Conservation (phyloP, 2,888 invertebrate genomes). For the Drosophila barbarae region DNA sequence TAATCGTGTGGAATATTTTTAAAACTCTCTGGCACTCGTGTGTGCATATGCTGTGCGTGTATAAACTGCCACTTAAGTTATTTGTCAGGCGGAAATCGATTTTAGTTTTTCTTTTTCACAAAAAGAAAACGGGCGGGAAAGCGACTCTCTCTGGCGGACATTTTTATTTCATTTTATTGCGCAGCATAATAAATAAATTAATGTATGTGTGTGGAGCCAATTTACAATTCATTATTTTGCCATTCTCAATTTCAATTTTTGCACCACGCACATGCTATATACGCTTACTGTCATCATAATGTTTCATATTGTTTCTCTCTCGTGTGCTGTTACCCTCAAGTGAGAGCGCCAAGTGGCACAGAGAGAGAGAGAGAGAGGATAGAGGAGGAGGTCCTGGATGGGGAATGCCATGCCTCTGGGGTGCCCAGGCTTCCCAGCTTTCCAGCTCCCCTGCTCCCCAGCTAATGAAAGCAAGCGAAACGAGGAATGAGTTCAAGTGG, state of each 20-base stretch:
- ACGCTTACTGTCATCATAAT: slow-evolving; percentile 30
- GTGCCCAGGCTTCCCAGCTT: background rate
- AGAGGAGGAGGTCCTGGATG: background rate
- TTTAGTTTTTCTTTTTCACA: slow-evolving; percentile 62
- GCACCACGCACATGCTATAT: slow-evolving; percentile 2
- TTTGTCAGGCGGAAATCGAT: slow-evolving; percentile 72
- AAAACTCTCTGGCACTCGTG: slow-evolving; percentile 37
- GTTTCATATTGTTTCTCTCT: slow-evolving; percentile 30
- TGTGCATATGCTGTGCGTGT: slow-evolving; percentile 16
- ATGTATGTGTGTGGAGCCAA: slow-evolving; percentile 40
- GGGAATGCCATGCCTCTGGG: slow-evolving; percentile 17
- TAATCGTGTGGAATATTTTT: slow-evolving; percentile 73
- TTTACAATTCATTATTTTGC: slow-evolving; percentile 61
- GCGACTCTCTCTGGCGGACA: background rate
- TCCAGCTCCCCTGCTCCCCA: slow-evolving; percentile 7
- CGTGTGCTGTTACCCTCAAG: slow-evolving; percentile 13
- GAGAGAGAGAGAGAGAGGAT: background rate
- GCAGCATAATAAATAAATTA: slow-evolving; percentile 59
- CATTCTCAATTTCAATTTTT: slow-evolving; percentile 63
- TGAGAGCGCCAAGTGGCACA: slow-evolving; percentile 32
- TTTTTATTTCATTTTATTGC: slow-evolving; percentile 64
- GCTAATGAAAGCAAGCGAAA: slow-evolving; percentile 34
- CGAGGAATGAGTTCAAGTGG: slow-evolving; percentile 35
- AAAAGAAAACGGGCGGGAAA: background rate
- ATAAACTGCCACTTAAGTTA: slow-evolving; percentile 68